Evolutionary conservation across 2,113 vertebrate genomes (phyloP).

Genomic region (Oryzias woworae): DNA sequence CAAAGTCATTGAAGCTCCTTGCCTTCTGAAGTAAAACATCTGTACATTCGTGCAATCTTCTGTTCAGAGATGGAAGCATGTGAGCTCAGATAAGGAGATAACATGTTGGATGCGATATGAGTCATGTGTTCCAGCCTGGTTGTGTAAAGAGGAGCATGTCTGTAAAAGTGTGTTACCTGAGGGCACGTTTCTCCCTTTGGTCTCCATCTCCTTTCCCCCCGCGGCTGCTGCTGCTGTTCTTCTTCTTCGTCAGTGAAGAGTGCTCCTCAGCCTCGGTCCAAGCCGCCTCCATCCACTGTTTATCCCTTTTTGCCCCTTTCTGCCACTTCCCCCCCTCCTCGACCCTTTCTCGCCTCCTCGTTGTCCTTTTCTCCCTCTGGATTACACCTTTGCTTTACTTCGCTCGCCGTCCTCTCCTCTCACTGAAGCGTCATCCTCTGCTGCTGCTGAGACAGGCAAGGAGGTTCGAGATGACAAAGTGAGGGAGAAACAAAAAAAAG

Average conservation of each 20-base stretch:
- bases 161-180: constrained; percentile 66
- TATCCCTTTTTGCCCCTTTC: constrained; percentile 49
- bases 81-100: neutral
- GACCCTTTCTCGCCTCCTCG: constrained; percentile 7
- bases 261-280: constrained; percentile 64
- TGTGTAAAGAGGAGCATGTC: constrained; percentile 6
- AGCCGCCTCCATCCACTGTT: constrained; percentile 78
- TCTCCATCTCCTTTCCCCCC: constrained; percentile 75
- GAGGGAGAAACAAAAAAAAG: constrained; percentile 8
- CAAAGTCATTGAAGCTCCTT: constrained; percentile 22
- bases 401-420: constrained; percentile 60
- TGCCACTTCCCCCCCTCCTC: constrained; percentile 23
- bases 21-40: constrained; percentile 21
- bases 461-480: constrained; percentile 21
- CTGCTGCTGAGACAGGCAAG: constrained; percentile 52
- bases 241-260: constrained; percentile 69
- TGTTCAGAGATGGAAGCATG: neutral
- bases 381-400: constrained; percentile 36
- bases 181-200: constrained; percentile 75
- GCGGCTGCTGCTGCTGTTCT: constrained; percentile 32
- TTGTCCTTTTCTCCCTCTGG: constrained; percentile 7
- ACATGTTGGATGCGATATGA: too few relatives aligned
- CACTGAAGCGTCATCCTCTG: constrained; percentile 65
- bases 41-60: constrained; percentile 14
- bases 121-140: constrained; percentile 8